Evolutionary conservation across 2,113 vertebrate species (phyloP).

Genomic region (Gasterosteus aculeatus): DNA sequence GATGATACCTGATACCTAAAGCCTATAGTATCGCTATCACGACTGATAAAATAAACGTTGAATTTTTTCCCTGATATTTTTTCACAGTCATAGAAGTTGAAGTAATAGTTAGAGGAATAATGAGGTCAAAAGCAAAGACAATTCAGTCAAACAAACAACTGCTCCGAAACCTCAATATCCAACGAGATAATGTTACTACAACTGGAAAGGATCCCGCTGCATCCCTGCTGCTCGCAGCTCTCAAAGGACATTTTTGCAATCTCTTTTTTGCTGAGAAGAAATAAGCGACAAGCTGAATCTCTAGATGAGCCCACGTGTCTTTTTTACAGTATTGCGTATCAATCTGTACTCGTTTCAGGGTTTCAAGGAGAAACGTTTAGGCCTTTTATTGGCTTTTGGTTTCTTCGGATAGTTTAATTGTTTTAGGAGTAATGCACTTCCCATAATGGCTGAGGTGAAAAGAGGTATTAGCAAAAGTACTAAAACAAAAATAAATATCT

Average conservation of each 20-base stretch:
- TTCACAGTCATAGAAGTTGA: not conserved
- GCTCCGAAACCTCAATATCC: not conserved
- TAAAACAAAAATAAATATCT: not conserved
- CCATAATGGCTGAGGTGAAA: not conserved
- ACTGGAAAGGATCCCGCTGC: not conserved
- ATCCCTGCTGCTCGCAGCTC: not conserved
- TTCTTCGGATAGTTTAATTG: not conserved
- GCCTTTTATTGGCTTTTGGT: not conserved
- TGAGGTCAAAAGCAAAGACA: not conserved
- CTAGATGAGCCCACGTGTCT: not conserved
- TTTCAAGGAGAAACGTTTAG: not conserved
- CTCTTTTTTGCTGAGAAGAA: not conserved
- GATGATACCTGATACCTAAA: not conserved
- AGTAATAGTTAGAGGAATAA: not conserved
- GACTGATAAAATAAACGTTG: not conserved
- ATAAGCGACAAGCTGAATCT: not conserved
- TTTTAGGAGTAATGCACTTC: not conserved
- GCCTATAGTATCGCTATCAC: not conserved
- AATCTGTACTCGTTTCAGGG: not conserved
- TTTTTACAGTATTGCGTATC: not conserved
- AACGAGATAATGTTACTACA: not conserved
- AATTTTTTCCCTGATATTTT: constrained; percentile 7
- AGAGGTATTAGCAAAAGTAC: not conserved
- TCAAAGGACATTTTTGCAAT: not conserved
- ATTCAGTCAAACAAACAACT: not conserved